Base-by-base conservation (phyloP, 2,888 invertebrate species). In the Drosophila paracracens region DNA sequence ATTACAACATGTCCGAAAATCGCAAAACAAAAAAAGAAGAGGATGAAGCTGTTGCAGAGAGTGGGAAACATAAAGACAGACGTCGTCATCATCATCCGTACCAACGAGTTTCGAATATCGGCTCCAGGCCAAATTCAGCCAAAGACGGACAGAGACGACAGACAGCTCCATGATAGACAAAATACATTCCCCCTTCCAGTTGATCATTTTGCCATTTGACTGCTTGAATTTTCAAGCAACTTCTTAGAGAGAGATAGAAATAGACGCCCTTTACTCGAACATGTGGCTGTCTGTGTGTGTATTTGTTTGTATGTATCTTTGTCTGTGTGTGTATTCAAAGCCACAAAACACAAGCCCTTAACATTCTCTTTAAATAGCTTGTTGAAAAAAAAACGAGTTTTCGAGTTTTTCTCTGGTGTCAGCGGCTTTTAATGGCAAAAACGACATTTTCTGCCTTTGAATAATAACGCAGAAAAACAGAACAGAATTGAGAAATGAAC, bases 331-430 rank as follows among this genome's bases (percentile, higher is more conserved):
- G 51, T 54, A 25, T 29, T 62, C 61, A 77, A 78, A 78, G 57
- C 67, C 74, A 63, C 79, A 74, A 59, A 52, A 63, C 64, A 52
- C 61, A 82, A 88, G 88, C 88, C 84, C 84, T 85, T 84, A 82
- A 82, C 88, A 88, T 88, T 88, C 74, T 84, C 82, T 89, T 89
- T 70, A 79, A 87, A 83, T 87, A 74, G 74, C 87, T 81, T 83
- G 83, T 83, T 52, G 58, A 70, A 56, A 61, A 53, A 29, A 51
- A 29, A 84, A 84, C 89, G 60, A 84, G 83, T 84, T 84, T 86
- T 83, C 58, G 88, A 46, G 46, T 85, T 85, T 85, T 80, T 66
- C 72, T 62, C 62, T 67, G 67, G 58, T 58, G 25, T 54, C 27
- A 46, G 58, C 58, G 53, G 57, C 71, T 82, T 79, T 84, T 79